phyloP scores from a whole-genome alignment of 1,140 invertebrate genomes.

The Camponotus pennsylvanicus region DNA sequence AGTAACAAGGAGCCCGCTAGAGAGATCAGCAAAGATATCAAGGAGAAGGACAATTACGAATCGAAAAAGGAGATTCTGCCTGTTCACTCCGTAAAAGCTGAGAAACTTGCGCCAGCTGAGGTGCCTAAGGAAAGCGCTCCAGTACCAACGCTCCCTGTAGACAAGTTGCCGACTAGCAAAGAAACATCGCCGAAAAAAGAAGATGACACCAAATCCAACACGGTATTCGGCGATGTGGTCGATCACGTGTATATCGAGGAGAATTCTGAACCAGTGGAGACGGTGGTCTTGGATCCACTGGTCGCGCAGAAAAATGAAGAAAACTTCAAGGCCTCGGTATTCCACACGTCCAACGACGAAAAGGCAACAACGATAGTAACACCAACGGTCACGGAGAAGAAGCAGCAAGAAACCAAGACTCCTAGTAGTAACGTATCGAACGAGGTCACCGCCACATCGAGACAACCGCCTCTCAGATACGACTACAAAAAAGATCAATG shows the following conservation, averaged over 20 bases:
- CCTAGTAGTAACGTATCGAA: not conserved
- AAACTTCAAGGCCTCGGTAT: slow-evolving; percentile 83
- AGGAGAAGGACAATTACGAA: slow-evolving; percentile 81
- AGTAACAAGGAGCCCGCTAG: slow-evolving; percentile 68
- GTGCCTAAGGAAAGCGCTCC: slow-evolving; percentile 67
- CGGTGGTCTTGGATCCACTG: slow-evolving; percentile 78
- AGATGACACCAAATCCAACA: slow-evolving; percentile 65
- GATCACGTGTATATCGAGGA: slow-evolving; percentile 78
- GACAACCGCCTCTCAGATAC: slow-evolving; percentile 77
- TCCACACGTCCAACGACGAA: slow-evolving; percentile 63
- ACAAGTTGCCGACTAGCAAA: slow-evolving; percentile 63
- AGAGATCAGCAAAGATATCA: slow-evolving; percentile 77
- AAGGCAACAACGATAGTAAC: slow-evolving; percentile 23
- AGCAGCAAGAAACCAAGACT: slow-evolving; percentile 70
- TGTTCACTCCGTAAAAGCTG: slow-evolving; percentile 30
- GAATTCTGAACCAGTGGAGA: not conserved
- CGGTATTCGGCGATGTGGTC: slow-evolving; percentile 79
- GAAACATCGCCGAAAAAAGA: slow-evolving; percentile 73
- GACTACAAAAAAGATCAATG: slow-evolving; percentile 91
- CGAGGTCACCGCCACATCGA: slow-evolving; percentile 16
- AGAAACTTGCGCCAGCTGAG: slow-evolving; percentile 51
- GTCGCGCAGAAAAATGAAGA: slow-evolving; percentile 86
- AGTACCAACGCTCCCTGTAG: slow-evolving; percentile 29
- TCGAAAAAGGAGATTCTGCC: slow-evolving; percentile 72
- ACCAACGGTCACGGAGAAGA: slow-evolving; percentile 73